Evolutionary conservation across 1,140 invertebrate species (phyloP), one percentile per base, ranked within the genome.

Genomic region (Drosophila pseudoananassae): DNA sequence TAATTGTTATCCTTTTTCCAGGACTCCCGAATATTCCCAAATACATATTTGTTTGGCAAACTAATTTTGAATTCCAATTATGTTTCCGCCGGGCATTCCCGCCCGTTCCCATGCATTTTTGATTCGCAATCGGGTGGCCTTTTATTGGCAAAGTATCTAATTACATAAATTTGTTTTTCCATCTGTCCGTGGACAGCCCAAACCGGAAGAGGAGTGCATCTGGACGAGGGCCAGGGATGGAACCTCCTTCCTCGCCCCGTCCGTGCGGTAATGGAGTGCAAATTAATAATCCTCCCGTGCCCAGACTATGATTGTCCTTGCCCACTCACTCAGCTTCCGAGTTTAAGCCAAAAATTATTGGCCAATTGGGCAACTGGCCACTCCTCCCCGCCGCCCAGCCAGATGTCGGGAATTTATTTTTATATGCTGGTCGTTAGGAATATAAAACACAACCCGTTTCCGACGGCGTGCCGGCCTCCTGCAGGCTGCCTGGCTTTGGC

Each of bases 361-460:
- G 60, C 60, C 60, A 65, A 65, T 65, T 66, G 59, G 59, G 46
- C 60, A 65, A 17, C n/a, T 25, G 25, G 10, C 33, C 38, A 8
- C n/a, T 17, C 14, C 4, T 15, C 1, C n/a, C 15, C 38, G 9
- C 33, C 33, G 1, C 33, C 33, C 33, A 4, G 10, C 3, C 33
- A n/a, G 33, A n/a, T 17, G 40, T 15, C 40, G n/a, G 40, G 38
- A 64, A 56, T 78, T 78, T 58, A 71, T 71, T 70, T 78, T 78
- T 78, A 73, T 72, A 51, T 36, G 53, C 66, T 36, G 45, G 54
- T 49, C 54, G 43, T 78, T 58, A 45, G 49, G 65, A 47, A 53
- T 68, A 77, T 68, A 77, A 77, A 51, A 33, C 74, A 51, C 50
- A 59, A 78, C 78, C 45, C 75, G 52, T 56, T 63, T 55, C 65